Evolutionary conservation across 2,888 invertebrate genomes (phyloP).

Genomic region (Drosophila neotestacea): DNA sequence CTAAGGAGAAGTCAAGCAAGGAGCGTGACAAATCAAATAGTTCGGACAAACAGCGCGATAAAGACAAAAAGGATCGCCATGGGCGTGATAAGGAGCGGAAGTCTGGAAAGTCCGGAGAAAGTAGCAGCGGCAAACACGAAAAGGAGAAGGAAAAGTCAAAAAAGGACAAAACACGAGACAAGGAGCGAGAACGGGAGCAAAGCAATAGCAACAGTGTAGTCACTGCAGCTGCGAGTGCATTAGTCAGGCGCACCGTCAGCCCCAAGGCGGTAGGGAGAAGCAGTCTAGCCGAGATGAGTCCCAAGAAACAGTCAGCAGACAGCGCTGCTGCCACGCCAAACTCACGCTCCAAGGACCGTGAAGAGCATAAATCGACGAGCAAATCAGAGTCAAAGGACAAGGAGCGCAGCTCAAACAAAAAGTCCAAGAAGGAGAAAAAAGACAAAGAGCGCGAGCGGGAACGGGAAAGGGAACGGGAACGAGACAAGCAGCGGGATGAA

Average conservation of each 20-base stretch:
- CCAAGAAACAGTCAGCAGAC: constrained; percentile 54
- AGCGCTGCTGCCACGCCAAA: constrained; percentile 48
- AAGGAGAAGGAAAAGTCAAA: constrained; percentile 85
- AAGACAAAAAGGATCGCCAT: constrained; percentile 87
- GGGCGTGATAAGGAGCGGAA: constrained; percentile 87
- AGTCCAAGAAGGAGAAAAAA: constrained; percentile 87
- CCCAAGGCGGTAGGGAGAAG: constrained; percentile 57
- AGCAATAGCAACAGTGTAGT: constrained; percentile 45
- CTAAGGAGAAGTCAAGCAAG: constrained; percentile 79
- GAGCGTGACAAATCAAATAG: constrained; percentile 80
- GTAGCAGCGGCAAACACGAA: constrained; percentile 84
- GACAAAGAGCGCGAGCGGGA: constrained; percentile 87
- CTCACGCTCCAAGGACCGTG: constrained; percentile 72
- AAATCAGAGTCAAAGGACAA: constrained; percentile 71
- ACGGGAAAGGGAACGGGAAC: constrained; percentile 82
- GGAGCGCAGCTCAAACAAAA: constrained; percentile 83
- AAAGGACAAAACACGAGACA: constrained; percentile 86
- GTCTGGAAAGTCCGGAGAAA: constrained; percentile 83
- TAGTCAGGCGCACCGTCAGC: constrained; percentile 67
- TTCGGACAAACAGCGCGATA: constrained; percentile 84
- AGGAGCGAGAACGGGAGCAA: constrained; percentile 86
- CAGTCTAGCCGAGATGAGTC: constrained; percentile 61
- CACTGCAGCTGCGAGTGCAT: constrained; percentile 25
- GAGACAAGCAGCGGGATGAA: constrained; percentile 84
- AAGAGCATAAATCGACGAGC: constrained; percentile 61